Evolutionary conservation across 2,113 vertebrate genomes (phyloP).

Genomic region (Pteruthius melanotis): DNA sequence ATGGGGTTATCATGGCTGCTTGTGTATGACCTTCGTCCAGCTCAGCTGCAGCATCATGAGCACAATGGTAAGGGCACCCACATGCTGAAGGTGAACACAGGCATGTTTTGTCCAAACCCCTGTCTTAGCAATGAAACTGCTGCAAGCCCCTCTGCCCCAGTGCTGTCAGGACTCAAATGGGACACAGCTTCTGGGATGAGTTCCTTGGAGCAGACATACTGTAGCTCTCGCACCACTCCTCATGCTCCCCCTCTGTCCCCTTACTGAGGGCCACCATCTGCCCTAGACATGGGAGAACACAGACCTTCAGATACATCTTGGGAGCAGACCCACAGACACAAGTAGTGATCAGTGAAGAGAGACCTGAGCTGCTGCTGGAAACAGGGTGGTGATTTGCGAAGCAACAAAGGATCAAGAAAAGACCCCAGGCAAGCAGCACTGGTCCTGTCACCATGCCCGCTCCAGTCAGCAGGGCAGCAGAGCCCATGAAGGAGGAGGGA

Average conservation of each 20-base stretch:
- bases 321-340: fast-evolving
- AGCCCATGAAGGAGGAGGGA: fast-evolving
- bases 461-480: background rate
- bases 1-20: background rate
- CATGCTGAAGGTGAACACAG: background rate
- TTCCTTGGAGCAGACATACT: background rate
- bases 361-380: fast-evolving
- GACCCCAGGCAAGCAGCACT: background rate
- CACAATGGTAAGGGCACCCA: background rate
- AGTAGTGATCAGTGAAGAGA: background rate
- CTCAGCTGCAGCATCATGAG: background rate
- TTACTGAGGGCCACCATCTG: background rate
- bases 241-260: background rate
- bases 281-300: background rate
- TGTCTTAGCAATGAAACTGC: background rate
- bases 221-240: fast-evolving
- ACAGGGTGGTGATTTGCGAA: background rate
- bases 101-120: background rate
- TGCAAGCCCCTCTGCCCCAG: background rate
- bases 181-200: background rate
- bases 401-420: background rate
- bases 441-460: background rate
- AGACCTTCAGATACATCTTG: background rate
- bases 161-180: fast-evolving
- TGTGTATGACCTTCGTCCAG: background rate